A percentile compares a stretch with the other conserved stretches of the same genome.
These are phyloP conservation scores for Anguilla pacifica DNA, from an alignment of 2,797 vertebrate species.

Conservation along the genomic window DNA sequence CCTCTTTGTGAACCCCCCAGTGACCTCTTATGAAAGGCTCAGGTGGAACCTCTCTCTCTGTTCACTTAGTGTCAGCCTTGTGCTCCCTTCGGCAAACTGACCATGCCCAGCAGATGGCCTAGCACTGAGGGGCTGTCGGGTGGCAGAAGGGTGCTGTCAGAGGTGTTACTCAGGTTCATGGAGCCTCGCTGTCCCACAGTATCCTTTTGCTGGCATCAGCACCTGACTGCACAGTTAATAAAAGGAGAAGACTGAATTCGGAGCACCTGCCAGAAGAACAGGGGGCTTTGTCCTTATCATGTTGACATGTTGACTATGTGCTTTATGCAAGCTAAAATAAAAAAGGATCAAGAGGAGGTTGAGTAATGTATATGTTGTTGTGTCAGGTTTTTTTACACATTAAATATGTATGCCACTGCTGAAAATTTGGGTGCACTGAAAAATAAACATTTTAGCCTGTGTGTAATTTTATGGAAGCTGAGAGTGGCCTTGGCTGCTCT, in stretches of 20 bases:
- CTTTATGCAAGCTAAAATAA: not conserved
- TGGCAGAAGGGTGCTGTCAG: constrained; percentile 28
- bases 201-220: constrained; percentile 3
- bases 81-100: not conserved
- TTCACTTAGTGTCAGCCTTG: not conserved
- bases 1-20: constrained; percentile 29
- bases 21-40: constrained; percentile 27
- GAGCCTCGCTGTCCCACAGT: not conserved
- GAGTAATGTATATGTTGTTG: not conserved
- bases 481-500: not conserved
- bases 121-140: constrained; percentile 20
- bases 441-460: not conserved
- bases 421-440: not conserved
- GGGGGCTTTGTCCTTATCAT: not conserved
- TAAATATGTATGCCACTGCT: not conserved
- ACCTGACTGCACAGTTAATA: not conserved
- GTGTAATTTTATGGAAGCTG: too few relatives aligned
- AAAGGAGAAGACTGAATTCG: not conserved
- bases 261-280: not conserved
- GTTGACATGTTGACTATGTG: not conserved
- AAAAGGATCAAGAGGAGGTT: not conserved
- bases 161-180: not conserved
- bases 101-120: constrained; percentile 28
- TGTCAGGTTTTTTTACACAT: not conserved
- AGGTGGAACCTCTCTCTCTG: not conserved